These are phyloP conservation scores for Drosophila seclusa DNA, from an alignment of 2,888 invertebrate genomes.

Conservation along the genomic window DNA sequence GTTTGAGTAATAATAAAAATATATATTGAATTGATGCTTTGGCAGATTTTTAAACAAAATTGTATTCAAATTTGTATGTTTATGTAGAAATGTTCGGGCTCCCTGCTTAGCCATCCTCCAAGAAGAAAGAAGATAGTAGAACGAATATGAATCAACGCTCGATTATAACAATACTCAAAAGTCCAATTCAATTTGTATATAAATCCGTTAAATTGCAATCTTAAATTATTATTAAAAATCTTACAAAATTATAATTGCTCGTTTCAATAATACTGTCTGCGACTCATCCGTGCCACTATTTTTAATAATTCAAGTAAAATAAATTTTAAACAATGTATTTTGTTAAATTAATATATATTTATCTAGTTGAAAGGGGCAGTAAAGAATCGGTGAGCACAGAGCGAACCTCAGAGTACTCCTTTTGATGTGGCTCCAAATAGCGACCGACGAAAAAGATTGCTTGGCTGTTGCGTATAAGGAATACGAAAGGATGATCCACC, in stretches of 20 bases:
- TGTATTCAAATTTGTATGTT: not conserved
- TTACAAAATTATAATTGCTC: not conserved
- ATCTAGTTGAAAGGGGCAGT: not conserved
- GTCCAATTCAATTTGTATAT: not conserved
- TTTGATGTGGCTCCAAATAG: slow-evolving; percentile 24
- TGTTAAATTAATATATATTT: not conserved
- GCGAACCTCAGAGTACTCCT: not conserved
- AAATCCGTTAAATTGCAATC: too few species aligned
- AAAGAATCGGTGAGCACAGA: not conserved
- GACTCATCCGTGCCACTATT: not conserved
- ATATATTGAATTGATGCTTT: not conserved
- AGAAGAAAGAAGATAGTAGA: not conserved
- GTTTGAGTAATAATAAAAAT: not conserved
- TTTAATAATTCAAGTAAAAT: not conserved
- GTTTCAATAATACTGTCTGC: not conserved
- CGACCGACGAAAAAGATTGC: slow-evolving; percentile 79
- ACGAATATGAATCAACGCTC: not conserved
- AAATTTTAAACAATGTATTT: not conserved
- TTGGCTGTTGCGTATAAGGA: slow-evolving; percentile 70
- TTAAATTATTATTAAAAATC: not conserved
- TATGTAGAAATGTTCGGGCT: not conserved
- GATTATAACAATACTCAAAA: not conserved
- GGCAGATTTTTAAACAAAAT: not conserved
- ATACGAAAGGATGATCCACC: slow-evolving; percentile 83
- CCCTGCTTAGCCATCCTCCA: not conserved